phyloP scores from a whole-genome alignment of 1,140 invertebrate species.

The Pollicipes pollicipes region DNA sequence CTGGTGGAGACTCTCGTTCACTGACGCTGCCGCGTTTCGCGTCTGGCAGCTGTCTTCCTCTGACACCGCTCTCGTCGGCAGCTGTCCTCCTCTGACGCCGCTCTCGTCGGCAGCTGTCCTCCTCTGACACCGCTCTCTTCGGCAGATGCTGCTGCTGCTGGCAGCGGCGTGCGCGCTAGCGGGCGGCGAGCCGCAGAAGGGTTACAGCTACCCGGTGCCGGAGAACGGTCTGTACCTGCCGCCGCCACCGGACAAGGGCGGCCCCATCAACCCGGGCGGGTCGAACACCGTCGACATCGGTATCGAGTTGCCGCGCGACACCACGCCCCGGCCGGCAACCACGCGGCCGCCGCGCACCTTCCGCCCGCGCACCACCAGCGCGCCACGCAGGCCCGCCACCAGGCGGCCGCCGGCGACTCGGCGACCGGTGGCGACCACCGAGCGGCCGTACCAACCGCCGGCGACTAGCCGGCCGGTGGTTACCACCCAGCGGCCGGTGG shows the following conservation, averaged over 20 bases:
- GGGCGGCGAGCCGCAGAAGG: not conserved
- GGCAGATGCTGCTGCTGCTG: not conserved
- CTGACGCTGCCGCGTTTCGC: too few species aligned
- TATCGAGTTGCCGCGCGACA: not conserved
- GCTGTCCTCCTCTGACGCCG: too few species aligned
- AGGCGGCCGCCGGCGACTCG: not conserved
- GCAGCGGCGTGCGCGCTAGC: not conserved
- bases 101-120: too few species aligned
- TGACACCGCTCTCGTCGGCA: too few species aligned
- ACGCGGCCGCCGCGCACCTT: not conserved
- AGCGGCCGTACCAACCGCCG: too few species aligned
- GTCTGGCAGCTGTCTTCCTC: too few species aligned
- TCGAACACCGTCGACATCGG: not conserved
- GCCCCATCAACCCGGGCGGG: not conserved
- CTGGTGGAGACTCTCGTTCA: too few species aligned
- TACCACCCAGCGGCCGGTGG: not conserved
- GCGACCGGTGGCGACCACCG: not conserved
- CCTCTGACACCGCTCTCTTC: not conserved
- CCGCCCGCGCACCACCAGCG: not conserved
- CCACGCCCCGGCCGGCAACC: not conserved
- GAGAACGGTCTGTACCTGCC: not conserved
- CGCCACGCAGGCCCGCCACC: too few species aligned
- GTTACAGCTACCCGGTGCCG: not conserved
- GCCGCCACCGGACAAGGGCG: not conserved
- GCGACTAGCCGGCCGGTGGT: not conserved